phyloP scores from a whole-genome alignment of 2,113 vertebrate species.

The Bubo scandiacus region DNA sequence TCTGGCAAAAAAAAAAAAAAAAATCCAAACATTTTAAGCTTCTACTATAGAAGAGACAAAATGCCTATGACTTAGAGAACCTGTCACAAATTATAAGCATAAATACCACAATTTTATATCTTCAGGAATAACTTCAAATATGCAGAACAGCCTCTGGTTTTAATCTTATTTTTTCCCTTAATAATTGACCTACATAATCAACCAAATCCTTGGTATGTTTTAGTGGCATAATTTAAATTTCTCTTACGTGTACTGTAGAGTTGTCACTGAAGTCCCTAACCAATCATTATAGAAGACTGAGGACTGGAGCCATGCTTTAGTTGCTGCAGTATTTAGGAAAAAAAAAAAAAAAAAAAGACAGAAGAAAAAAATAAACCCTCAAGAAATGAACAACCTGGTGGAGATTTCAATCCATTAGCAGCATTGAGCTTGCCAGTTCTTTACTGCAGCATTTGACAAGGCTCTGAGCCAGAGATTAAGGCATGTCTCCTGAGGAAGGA shows the following conservation, averaged over 20 bases:
- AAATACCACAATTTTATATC: slow-evolving; percentile 12
- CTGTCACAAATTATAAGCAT: slow-evolving; percentile 28
- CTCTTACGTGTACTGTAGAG: neutral
- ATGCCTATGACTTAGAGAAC: neutral
- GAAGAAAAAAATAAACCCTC: neutral
- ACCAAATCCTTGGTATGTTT: slow-evolving; percentile 3
- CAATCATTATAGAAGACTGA: neutral
- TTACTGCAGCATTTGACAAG: slow-evolving; percentile 53
- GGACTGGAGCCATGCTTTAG: neutral
- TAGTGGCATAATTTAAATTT: slow-evolving; percentile 33
- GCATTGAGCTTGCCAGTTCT: slow-evolving; percentile 51
- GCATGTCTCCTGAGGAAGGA: slow-evolving; percentile 27
- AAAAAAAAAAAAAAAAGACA: too few relatives aligned
- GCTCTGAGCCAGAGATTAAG: slow-evolving; percentile 58
- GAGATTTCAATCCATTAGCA: slow-evolving; percentile 66
- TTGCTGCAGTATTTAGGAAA: neutral
- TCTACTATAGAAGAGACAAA: neutral
- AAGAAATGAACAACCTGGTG: slow-evolving; percentile 64
- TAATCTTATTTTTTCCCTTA: slow-evolving; percentile 26
- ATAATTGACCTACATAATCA: slow-evolving; percentile 46
- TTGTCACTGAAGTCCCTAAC: neutral
- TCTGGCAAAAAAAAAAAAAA: neutral
- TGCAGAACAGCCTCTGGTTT: slow-evolving; percentile 20
- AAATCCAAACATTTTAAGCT: neutral
- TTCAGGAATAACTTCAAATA: slow-evolving; percentile 22